Evolutionary conservation across 2,888 invertebrate species (phyloP).

Genomic region (Standfussiana lucernea): DNA sequence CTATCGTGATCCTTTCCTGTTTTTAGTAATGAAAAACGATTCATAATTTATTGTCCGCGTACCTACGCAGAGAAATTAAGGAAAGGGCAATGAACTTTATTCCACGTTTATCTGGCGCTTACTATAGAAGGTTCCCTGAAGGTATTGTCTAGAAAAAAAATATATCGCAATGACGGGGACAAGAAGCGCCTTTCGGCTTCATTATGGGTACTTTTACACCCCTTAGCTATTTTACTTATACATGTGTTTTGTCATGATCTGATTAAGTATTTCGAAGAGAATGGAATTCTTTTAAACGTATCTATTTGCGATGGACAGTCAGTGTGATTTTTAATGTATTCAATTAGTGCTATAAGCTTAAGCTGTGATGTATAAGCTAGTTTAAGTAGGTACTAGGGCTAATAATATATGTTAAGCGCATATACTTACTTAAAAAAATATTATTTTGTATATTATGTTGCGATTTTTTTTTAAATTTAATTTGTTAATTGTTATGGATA

Average conservation of each 20-base stretch:
- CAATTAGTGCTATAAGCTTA: conserved; percentile 56
- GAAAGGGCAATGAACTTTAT: too few species aligned
- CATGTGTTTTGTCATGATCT: not conserved
- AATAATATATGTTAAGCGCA: conserved; percentile 60
- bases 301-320: not conserved
- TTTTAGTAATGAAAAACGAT: too few species aligned
- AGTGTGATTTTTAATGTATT: not conserved
- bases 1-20: too few species aligned
- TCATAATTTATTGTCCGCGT: too few species aligned
- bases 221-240: too few species aligned
- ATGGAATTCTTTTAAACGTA: not conserved
- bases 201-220: too few species aligned
- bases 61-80: too few species aligned
- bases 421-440: conserved; percentile 36
- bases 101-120: too few species aligned
- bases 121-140: too few species aligned
- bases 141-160: too few species aligned
- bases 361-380: conserved; percentile 60
- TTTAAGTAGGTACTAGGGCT: conserved; percentile 51
- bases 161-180: too few species aligned
- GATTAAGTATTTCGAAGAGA: not conserved
- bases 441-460: conserved; percentile 78
- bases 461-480: conserved; percentile 72
- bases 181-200: too few species aligned
- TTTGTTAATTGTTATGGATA: conserved; percentile 74